Percentiles rank a stretch among this genome's conserved stretches.
These are phyloP conservation scores for Platyura marginata DNA, from an alignment of 1,140 invertebrate species.

Conservation along the genomic window DNA sequence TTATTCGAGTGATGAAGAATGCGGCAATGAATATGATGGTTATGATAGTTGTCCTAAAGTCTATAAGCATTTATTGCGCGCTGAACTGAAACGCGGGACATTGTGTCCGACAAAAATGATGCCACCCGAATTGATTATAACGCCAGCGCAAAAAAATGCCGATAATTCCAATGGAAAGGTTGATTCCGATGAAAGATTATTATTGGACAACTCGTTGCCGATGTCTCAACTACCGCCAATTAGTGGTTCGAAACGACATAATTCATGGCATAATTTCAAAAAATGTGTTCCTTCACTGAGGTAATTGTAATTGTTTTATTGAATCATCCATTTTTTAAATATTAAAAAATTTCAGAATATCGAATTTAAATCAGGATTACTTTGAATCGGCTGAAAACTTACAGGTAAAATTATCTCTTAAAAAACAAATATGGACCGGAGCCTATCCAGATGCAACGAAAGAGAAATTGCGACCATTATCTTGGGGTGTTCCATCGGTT, in stretches of 20 bases:
- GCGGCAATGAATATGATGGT: conserved; percentile 10
- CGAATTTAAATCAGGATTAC: conserved; percentile 1
- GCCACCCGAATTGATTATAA: conserved; percentile 23
- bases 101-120: conserved; percentile 7
- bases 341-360: conserved; percentile 3
- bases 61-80: conserved; percentile 14
- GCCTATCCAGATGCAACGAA: conserved; percentile 7
- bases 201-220: conserved; percentile 7
- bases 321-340: too few species aligned
- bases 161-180: conserved; percentile 8
- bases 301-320: too few species aligned
- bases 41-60: conserved; percentile 12
- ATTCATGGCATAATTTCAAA: conserved; percentile 21
- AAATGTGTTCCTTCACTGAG: conserved; percentile 3
- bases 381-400: conserved; percentile 10
- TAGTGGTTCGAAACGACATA: conserved; percentile 12
- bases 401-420: conserved; percentile 19
- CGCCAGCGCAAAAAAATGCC: conserved; percentile 7
- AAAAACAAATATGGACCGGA: conserved; percentile 23
- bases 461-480: conserved; percentile 6
- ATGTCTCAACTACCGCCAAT: conserved; percentile 6
- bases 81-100: conserved; percentile 17
- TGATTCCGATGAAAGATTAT: conserved; percentile 7
- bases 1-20: conserved; percentile 29
- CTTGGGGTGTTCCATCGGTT: conserved; percentile 8